These are phyloP conservation scores for Pluvialis apricaria DNA, from an alignment of 2,113 vertebrate genomes.

Conservation along the genomic window DNA sequence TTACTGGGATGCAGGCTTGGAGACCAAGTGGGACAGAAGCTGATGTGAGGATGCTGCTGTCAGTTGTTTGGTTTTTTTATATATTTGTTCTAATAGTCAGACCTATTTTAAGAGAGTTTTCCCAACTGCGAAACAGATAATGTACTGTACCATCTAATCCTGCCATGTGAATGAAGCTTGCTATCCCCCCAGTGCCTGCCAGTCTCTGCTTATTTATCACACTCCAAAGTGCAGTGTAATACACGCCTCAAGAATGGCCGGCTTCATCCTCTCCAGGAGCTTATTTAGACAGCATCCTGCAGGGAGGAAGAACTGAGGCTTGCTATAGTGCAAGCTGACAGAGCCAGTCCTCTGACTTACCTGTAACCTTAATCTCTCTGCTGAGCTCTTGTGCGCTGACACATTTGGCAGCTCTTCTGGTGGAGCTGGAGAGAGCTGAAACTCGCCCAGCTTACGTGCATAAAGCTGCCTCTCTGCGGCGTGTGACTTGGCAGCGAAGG, in stretches of 20 bases:
- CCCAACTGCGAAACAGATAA: conserved; percentile 28
- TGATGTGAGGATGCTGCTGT: not conserved
- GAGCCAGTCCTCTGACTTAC: conserved; percentile 12
- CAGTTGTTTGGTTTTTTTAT: not conserved
- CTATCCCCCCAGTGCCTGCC: conserved; percentile 33
- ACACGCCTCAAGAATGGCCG: not conserved
- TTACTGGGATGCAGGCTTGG: not conserved
- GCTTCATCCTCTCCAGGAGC: not conserved
- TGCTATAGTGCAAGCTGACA: not conserved
- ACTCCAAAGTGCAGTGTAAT: not conserved
- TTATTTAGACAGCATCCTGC: not conserved
- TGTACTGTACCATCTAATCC: not conserved
- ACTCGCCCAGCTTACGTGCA: not conserved
- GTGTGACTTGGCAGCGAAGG: conserved; percentile 31
- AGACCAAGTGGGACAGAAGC: conserved; percentile 12
- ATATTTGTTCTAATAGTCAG: not conserved
- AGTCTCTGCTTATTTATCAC: not conserved
- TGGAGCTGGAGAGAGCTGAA: not conserved
- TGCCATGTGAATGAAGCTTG: not conserved
- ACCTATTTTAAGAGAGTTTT: conserved; percentile 34
- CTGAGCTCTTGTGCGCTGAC: not conserved
- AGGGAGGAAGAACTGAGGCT: not conserved
- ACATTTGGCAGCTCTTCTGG: conserved; percentile 30
- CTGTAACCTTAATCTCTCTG: conserved; percentile 22
- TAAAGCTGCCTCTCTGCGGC: not conserved